These are phyloP conservation scores for Chiloscyllium plagiosum DNA, from an alignment of 2,113 vertebrate genomes.

Conservation along the genomic window DNA sequence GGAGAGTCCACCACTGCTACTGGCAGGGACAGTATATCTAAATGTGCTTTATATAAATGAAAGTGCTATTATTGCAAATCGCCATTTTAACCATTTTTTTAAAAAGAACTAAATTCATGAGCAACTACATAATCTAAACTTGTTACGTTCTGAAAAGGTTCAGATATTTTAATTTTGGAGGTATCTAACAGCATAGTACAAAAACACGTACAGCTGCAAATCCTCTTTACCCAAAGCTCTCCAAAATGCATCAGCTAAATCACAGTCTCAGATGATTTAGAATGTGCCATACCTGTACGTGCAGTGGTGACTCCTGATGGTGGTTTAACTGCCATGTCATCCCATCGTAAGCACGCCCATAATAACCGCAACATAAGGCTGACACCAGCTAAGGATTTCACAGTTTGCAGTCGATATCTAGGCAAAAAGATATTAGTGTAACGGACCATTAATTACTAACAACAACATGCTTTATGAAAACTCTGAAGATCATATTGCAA, in stretches of 20 bases:
- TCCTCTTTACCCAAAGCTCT: background rate
- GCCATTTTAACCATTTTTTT: background rate
- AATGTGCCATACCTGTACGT: constrained; percentile 72
- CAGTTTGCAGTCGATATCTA: constrained; percentile 94
- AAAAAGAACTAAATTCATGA: background rate
- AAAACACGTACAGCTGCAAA: background rate
- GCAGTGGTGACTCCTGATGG: constrained; percentile 84
- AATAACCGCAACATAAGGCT: constrained; percentile 91
- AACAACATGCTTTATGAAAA: background rate
- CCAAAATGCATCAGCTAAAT: background rate
- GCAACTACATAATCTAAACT: background rate
- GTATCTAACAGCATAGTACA: background rate
- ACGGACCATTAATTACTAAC: background rate
- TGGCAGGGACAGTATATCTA: background rate
- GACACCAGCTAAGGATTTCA: constrained; percentile 86
- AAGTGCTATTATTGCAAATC: background rate
- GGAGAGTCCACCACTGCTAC: too few species aligned
- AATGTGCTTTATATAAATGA: background rate
- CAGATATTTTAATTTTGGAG: background rate
- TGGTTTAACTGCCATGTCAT: constrained; percentile 96
- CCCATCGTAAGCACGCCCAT: constrained; percentile 94
- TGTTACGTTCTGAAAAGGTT: background rate
- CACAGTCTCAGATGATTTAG: background rate
- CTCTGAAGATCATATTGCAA: background rate
- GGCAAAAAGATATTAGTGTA: constrained; percentile 38